Evolutionary conservation across 1,140 invertebrate species (phyloP).

Genomic region (Drosophila jambulina): DNA sequence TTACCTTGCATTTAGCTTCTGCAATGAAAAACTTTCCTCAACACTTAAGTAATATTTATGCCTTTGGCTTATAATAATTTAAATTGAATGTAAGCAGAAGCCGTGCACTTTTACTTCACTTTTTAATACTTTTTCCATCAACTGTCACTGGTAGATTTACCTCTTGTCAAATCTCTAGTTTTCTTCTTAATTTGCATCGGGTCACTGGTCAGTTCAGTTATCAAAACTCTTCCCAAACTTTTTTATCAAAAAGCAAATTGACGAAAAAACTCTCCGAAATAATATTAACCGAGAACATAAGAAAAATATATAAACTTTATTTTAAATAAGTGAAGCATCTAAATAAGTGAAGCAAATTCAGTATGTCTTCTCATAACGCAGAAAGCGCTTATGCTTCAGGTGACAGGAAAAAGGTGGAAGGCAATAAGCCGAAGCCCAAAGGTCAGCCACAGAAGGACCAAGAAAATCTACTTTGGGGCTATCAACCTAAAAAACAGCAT

Average conservation of each 20-base stretch:
- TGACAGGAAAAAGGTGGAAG: slow-evolving; percentile 9
- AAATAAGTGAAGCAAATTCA: neutral
- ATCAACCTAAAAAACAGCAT: neutral
- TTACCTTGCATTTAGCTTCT: neutral
- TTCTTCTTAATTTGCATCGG: neutral
- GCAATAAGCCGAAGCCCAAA: neutral
- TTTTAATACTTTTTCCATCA: neutral
- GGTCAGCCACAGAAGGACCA: slow-evolving; percentile 7
- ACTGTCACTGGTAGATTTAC: neutral
- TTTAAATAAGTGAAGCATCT: neutral
- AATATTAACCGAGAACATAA: neutral
- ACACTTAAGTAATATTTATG: neutral
- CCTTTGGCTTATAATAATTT: neutral
- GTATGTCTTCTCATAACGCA: neutral
- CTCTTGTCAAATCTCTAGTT: neutral
- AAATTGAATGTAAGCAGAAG: neutral
- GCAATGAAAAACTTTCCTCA: neutral
- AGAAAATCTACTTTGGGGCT: slow-evolving; percentile 5
- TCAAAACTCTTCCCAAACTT: too few relatives aligned
- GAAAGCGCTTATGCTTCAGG: neutral
- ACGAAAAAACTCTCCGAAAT: too few relatives aligned
- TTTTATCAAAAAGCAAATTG: neutral
- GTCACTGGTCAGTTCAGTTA: neutral
- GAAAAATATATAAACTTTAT: neutral
- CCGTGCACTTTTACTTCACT: neutral